phyloP scores from a whole-genome alignment of 2,888 invertebrate genomes.

The Cantharis lateralis region DNA sequence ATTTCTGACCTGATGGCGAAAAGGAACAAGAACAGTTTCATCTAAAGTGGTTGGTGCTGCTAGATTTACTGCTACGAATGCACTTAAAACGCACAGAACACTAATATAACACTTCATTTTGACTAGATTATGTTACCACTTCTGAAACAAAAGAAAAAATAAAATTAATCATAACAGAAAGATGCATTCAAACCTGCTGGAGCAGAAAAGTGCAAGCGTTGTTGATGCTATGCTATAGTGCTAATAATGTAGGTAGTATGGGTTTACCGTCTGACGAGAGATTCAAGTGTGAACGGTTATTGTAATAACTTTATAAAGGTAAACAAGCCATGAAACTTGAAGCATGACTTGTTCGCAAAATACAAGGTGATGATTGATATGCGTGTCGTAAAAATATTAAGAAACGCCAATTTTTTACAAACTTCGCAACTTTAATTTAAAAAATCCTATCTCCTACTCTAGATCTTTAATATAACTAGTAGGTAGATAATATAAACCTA shows the following conservation, averaged over 20 bases:
- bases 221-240: neutral
- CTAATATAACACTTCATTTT: constrained; percentile 55
- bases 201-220: neutral
- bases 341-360: constrained; percentile 1
- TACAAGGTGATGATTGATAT: constrained; percentile 6
- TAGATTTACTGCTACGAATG: constrained; percentile 48
- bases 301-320: neutral
- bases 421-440: neutral
- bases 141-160: constrained; percentile 50
- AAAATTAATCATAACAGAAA: neutral
- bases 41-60: constrained; percentile 48
- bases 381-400: constrained; percentile 10
- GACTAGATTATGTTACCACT: constrained; percentile 55
- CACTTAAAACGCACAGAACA: constrained; percentile 55
- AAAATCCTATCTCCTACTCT: neutral
- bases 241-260: neutral
- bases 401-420: constrained; percentile 3
- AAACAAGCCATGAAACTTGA: neutral
- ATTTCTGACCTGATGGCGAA: constrained; percentile 48
- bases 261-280: neutral
- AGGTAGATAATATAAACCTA: no score
- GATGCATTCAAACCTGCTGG: neutral
- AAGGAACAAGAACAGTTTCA: constrained; percentile 35
- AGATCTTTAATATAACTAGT: neutral
- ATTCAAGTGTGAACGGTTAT: neutral